Evolutionary conservation across 2,888 invertebrate species (phyloP).

Genomic region (Tetragonula carbonaria): DNA sequence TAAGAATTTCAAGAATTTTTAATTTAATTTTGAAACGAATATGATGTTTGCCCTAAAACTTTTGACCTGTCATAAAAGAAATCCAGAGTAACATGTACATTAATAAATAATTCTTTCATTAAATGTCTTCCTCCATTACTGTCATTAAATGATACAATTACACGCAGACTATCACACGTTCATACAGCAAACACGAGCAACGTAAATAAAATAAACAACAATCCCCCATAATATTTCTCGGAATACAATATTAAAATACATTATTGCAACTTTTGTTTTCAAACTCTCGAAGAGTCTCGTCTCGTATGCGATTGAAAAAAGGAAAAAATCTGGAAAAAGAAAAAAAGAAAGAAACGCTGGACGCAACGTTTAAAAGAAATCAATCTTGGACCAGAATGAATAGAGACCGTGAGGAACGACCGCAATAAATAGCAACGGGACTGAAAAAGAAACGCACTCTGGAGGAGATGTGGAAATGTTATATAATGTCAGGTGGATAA

Average conservation of each 20-base stretch:
- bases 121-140: neutral
- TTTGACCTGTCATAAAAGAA: neutral
- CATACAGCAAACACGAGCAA: neutral
- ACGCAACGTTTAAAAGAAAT: neutral
- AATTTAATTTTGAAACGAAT: too few species aligned
- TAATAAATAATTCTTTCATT: neutral
- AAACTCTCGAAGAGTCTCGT: neutral
- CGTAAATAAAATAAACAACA: too few species aligned
- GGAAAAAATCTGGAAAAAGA: neutral
- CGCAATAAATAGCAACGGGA: slow-evolving; percentile 16
- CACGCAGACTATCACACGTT: neutral
- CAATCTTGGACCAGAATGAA: slow-evolving; percentile 2
- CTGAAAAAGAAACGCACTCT: slow-evolving; percentile 19
- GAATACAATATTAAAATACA: neutral
- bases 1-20: too few species aligned
- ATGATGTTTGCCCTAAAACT: too few species aligned
- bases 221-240: too few species aligned
- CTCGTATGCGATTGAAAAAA: neutral
- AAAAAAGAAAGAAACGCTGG: too few species aligned
- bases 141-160: neutral
- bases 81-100: neutral
- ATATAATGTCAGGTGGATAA: slow-evolving; percentile 66
- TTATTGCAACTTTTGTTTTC: neutral
- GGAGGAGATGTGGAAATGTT: slow-evolving; percentile 33
- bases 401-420: neutral